These are phyloP conservation scores for Campylomormyrus numenius DNA, from an alignment of 2,113 vertebrate genomes.

Conservation along the genomic window DNA sequence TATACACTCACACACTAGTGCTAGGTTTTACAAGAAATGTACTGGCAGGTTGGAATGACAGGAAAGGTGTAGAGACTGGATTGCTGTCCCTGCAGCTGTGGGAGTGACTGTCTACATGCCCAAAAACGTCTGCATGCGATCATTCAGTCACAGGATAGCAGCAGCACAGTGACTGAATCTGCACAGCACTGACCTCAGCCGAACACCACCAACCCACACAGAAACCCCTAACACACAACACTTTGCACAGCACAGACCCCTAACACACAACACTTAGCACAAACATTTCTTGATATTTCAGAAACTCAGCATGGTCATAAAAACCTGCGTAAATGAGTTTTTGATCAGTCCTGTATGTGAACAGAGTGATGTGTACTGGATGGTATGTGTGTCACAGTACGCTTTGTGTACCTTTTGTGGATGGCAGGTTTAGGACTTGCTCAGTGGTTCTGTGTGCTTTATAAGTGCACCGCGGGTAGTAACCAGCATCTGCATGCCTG, in stretches of 20 bases:
- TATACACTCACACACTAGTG: too few species aligned
- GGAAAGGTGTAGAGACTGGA: too few species aligned
- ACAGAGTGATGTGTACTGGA: background rate
- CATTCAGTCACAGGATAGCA: too few species aligned
- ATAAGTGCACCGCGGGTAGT: background rate
- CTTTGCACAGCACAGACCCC: too few species aligned
- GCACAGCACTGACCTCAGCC: background rate
- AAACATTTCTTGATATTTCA: too few species aligned
- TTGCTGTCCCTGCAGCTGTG: too few species aligned
- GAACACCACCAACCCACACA: background rate
- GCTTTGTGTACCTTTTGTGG: conserved; percentile 10
- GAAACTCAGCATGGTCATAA: background rate
- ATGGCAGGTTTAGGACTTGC: background rate
- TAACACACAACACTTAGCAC: too few species aligned
- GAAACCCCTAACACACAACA: background rate
- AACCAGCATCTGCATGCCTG: background rate
- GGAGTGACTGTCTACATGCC: too few species aligned
- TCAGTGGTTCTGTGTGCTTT: background rate
- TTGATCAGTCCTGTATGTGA: background rate
- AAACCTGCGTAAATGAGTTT: background rate
- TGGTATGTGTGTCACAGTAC: background rate
- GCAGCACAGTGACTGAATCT: too few species aligned
- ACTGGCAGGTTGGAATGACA: too few species aligned
- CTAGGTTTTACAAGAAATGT: too few species aligned
- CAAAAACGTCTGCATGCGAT: too few species aligned